A percentile compares a stretch with the other conserved stretches of the same genome.
phyloP scores from a whole-genome alignment of 35 echinoderm and acorn worm genomes.

The Acanthaster planci region DNA sequence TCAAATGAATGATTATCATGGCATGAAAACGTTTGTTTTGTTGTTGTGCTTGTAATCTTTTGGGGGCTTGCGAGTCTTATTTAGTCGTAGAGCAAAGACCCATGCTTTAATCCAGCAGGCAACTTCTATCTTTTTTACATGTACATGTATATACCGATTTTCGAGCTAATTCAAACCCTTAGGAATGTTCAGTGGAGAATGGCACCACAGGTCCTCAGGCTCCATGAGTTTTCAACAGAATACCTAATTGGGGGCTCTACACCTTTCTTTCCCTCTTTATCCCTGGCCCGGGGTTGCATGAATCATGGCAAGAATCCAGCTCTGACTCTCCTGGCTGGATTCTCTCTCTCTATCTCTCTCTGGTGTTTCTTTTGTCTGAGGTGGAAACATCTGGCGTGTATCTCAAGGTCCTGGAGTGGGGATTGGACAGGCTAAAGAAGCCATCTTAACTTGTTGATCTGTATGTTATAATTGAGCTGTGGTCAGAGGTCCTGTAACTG shows the following conservation, averaged over 20 bases:
- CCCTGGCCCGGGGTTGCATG: too few relatives aligned
- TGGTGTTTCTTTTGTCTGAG: neutral
- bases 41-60: too few relatives aligned
- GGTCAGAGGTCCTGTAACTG: neutral
- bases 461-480: neutral
- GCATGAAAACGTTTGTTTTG: too few relatives aligned
- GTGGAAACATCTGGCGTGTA: neutral
- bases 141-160: too few relatives aligned
- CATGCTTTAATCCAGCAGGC: too few relatives aligned
- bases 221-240: neutral
- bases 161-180: neutral
- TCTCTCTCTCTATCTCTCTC: neutral
- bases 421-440: slow-evolving; percentile 9
- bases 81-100: too few relatives aligned
- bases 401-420: slow-evolving; percentile 2
- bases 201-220: neutral
- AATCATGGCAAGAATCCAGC: too few relatives aligned
- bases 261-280: neutral
- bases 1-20: too few relatives aligned
- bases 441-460: neutral
- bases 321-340: too few relatives aligned
- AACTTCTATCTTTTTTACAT: too few relatives aligned
- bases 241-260: slow-evolving; percentile 10
- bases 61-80: too few relatives aligned
- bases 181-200: neutral